Conservation (phyloP, 2,888 invertebrate species). For the Drosophila lutescens region DNA sequence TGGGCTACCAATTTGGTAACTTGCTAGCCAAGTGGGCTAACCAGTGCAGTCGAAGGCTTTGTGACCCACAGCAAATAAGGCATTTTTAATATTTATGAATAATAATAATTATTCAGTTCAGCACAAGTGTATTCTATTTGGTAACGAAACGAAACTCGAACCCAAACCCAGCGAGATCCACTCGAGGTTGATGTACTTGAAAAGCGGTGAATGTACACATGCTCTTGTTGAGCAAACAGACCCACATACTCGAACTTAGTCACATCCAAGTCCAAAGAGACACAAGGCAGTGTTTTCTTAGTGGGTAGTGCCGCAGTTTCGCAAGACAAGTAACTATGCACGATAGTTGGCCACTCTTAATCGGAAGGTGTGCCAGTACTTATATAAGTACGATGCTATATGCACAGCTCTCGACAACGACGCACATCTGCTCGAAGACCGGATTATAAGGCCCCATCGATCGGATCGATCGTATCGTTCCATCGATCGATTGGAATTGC, state of each 20-base stretch:
- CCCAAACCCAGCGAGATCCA: conserved; percentile 32
- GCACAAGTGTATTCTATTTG: conserved; percentile 43
- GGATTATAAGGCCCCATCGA: conserved; percentile 2
- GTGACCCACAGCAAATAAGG: conserved; percentile 50
- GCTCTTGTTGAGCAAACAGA: conserved; percentile 33
- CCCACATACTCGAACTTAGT: conserved; percentile 46
- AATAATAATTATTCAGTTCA: conserved; percentile 54
- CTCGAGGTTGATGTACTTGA: conserved; percentile 58
- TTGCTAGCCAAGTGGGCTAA: conserved; percentile 60
- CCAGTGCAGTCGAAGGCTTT: conserved; percentile 61
- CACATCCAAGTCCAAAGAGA: conserved; percentile 2
- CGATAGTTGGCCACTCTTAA: conserved; percentile 20
- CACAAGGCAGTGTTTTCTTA: conserved; percentile 50
- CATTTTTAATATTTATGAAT: conserved; percentile 54
- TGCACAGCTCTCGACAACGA: conserved; percentile 39
- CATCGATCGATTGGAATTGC: conserved; percentile 50
- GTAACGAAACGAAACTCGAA: conserved; percentile 19
- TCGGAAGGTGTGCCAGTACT: conserved; percentile 36
- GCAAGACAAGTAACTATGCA: conserved; percentile 25
- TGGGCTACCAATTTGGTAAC: conserved; percentile 50
- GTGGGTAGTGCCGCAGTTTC: conserved; percentile 54
- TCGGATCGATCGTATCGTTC: conserved; percentile 51
- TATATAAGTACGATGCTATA: not conserved
- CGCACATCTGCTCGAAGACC: conserved; percentile 36
- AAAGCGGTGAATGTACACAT: conserved; percentile 27